Evolutionary conservation across 1,140 invertebrate species (phyloP), one percentile per base, ranked within the genome.

Genomic region (Teleogryllus occipitalis): DNA sequence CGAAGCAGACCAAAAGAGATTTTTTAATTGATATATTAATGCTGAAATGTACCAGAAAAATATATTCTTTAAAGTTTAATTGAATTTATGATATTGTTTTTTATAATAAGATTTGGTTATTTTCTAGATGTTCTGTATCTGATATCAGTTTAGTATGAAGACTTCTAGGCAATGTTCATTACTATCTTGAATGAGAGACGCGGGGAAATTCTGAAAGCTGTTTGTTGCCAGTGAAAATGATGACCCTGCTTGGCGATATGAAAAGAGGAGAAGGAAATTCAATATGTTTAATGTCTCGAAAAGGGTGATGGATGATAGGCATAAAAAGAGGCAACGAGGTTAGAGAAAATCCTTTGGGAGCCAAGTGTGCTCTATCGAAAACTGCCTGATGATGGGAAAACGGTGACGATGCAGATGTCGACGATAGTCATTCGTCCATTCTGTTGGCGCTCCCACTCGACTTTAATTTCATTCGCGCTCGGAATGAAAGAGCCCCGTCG

Each of bases 271-370:
- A 65, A 65, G 10, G 54, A 65, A 65, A 65, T 65, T 65, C 54
- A 65, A 65, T 65, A 65, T 65, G 54, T 65, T 65, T 65, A 65
- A 65, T 65, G 54, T 65, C 54, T 65, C 54, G 54, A 65, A 65
- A 65, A 65, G 54, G 54, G 54, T 65, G 54, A 65, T 65, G 54
- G 54, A 65, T 65, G 54, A 18, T 65, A 65, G 54, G 54, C 54
- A 14, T 65, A 10, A 10, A 54, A 18, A 18, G 18, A 65, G 54
- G 10, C 10, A 65, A 65, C 54, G 54, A 65, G 54, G 18, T 65
- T 65, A 65, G 54, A 2, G 54, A 65, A 18, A 18, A 65, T 65
- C 10, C 54, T 7, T 65, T 65, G 54, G 18, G 18, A 65, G 54
- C 54, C 18, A 7, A 10, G 54, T 18, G 54, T 18, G 54, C 54